Evolutionary conservation across 2,888 invertebrate genomes (phyloP).

Genomic region (Aporophyla nigra): DNA sequence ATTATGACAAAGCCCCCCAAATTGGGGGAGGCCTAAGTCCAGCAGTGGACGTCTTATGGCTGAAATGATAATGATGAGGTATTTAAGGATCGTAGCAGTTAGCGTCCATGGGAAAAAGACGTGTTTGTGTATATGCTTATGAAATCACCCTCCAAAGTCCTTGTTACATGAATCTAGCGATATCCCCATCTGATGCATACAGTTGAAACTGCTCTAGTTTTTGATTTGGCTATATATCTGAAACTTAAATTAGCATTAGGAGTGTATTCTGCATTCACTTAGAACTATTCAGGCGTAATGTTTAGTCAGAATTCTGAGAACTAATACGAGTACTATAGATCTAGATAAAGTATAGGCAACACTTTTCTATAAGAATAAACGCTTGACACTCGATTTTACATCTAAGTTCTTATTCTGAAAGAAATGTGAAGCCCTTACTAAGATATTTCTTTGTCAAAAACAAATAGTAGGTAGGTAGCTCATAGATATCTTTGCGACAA

Average conservation of each 20-base stretch:
- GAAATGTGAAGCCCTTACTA: background rate
- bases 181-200: too few species aligned
- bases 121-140: too few species aligned
- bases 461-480: background rate
- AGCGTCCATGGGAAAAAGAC: too few species aligned
- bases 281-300: background rate
- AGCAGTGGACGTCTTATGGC: too few species aligned
- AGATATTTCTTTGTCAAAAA: background rate
- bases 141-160: too few species aligned
- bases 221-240: conserved; percentile 36
- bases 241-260: background rate
- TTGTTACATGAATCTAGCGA: conserved; percentile 26
- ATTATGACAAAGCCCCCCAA: too few species aligned
- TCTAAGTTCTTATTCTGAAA: background rate
- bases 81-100: too few species aligned
- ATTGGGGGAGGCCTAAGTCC: too few species aligned
- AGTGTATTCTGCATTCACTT: background rate
- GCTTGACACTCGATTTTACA: background rate
- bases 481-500: background rate
- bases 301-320: background rate
- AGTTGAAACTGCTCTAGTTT: conserved; percentile 15
- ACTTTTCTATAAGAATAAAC: background rate
- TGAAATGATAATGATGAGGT: too few species aligned
- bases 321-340: background rate
- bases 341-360: background rate